Base-by-base conservation (phyloP, 2,888 invertebrate species). In the Lysandra bellargus region DNA sequence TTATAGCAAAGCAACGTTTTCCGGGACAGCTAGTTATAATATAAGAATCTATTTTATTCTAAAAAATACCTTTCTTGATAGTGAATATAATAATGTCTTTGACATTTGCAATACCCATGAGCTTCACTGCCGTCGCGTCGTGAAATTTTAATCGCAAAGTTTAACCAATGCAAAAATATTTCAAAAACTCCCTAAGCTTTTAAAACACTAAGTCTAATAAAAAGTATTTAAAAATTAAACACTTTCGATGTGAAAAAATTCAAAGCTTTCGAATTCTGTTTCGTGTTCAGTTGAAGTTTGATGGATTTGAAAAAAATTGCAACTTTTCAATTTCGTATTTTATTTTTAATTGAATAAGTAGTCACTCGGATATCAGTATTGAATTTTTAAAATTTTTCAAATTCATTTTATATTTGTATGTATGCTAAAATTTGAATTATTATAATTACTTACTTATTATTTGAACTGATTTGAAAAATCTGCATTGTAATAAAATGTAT, bases 141-240 rank as follows among this genome's bases (percentile, higher is more conserved):
- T 69, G 14, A 69, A 69, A 69, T 1, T 33, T 33, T 14, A 33
- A 69, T 37, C 33, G 33, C 14, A 37, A 69, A 69, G 33, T 33
- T 5, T 33, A 69, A 33, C 14, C 33, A 33, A 33, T 30, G 69
- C 17, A 14, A 17, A 69, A 69, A 69, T 33, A 64, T 61, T 64
- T 33, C 14, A 14, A 69, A 33, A 69, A 37, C 17, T 69, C 17
- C 5, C 33, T 69, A 69, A 69, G 33, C 69, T 69, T 33, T 69
- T 69, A 69, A 69, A 69, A 69, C 33, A 33, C 69, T 69, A 69
- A 69, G 69, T 69, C 33, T 69, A 69, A 69, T 69, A 14, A 33
- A 61, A 14, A 69, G 33, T 37, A 17, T 69, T 69, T 69, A 12
- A 69, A 64, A 69, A 69, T 37, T 69, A 17, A 69, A 69, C 37